Conservation (phyloP, 2,888 invertebrate species). For the Entomobrya proxima region DNA sequence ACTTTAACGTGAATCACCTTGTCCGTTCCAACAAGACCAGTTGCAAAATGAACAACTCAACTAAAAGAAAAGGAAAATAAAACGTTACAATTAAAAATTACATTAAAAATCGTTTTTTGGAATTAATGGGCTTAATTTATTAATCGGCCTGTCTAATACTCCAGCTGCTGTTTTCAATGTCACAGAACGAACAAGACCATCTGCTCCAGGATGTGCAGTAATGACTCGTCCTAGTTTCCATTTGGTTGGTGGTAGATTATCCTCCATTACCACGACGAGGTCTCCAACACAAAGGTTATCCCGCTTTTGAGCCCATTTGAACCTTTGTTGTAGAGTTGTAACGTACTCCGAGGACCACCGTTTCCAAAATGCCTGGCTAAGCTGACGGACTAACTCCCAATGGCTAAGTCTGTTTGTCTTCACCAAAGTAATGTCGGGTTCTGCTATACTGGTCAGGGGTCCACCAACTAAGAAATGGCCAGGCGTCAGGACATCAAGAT, state of each 20-base stretch:
- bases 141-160: no score
- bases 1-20: no score
- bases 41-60: no score
- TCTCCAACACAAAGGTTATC: slow-evolving; percentile 35
- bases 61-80: no score
- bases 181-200: slow-evolving; percentile 73
- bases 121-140: no score
- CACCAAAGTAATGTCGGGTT: not conserved
- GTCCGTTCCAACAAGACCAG: no score
- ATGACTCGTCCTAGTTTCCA: slow-evolving; percentile 75
- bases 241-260: not conserved
- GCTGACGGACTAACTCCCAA: slow-evolving; percentile 51
- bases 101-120: no score
- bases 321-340: slow-evolving; percentile 48
- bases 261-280: slow-evolving; percentile 61
- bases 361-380: slow-evolving; percentile 50
- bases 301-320: slow-evolving; percentile 29
- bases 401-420: slow-evolving; percentile 21
- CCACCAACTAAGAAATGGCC: slow-evolving; percentile 70
- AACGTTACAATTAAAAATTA: no score
- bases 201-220: slow-evolving; percentile 75
- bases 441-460: slow-evolving; percentile 70
- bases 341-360: slow-evolving; percentile 57
- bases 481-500: slow-evolving; percentile 74
- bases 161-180: no score